Conservation (phyloP, 2,888 invertebrate species). For the Tetranychus piercei region DNA sequence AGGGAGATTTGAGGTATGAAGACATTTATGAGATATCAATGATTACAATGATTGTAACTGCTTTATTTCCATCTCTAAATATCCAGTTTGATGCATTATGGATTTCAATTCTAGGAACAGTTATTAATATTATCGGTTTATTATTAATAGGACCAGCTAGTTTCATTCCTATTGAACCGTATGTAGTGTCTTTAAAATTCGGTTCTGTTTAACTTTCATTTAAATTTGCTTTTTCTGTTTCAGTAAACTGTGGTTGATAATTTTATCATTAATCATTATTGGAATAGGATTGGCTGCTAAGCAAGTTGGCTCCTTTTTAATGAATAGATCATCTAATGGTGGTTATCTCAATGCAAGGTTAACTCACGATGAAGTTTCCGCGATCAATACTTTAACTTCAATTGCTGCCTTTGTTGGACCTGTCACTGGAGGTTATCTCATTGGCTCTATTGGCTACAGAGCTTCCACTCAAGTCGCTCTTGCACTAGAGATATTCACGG, state of each 20-base stretch:
- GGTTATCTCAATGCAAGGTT: conserved; percentile 60
- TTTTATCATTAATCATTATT: conserved; percentile 48
- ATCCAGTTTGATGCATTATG: conserved; percentile 20
- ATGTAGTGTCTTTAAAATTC: conserved; percentile 29
- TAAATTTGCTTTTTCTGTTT: neutral
- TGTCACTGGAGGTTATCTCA: conserved; percentile 17
- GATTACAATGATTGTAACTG: neutral
- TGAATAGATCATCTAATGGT: conserved; percentile 46
- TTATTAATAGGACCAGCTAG: conserved; percentile 63
- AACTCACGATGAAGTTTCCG: conserved; percentile 72
- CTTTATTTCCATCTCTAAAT: neutral
- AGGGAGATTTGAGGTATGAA: conserved; percentile 43
- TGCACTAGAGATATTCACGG: conserved; percentile 16
- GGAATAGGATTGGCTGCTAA: conserved; percentile 70
- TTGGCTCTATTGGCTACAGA: conserved; percentile 18
- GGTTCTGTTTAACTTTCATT: neutral
- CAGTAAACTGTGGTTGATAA: conserved; percentile 40
- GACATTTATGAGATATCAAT: neutral
- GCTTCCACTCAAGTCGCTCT: conserved; percentile 11
- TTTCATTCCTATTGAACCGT: conserved; percentile 47
- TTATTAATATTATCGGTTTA: conserved; percentile 42
- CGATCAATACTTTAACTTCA: conserved; percentile 73
- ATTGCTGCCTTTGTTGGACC: conserved; percentile 20
- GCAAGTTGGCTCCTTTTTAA: conserved; percentile 63
- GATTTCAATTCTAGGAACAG: conserved; percentile 29